Evolutionary conservation across 1,140 invertebrate species (phyloP), one percentile per base, ranked within the genome.

Genomic region (Drosophila leontia): DNA sequence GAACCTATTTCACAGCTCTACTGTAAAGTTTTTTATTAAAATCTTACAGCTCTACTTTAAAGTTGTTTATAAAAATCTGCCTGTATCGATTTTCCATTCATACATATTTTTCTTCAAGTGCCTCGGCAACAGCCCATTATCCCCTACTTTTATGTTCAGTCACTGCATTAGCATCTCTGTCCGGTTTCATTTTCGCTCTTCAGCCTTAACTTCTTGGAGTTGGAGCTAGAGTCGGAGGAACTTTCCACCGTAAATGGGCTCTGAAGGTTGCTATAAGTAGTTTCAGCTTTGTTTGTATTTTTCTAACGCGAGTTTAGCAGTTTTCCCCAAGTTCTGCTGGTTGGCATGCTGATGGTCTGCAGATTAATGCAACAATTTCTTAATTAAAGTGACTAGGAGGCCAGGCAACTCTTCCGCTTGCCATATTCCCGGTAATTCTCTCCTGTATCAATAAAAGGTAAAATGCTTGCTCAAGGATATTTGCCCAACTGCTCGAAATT

Each of bases 401-500:
- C 62, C 67, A 55, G 53, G 53, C 53, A 72, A 87, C 78, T 77
- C 56, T 72, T 86, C 76, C 32, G 62, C 64, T 58, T 58, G 35
- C 59, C 69, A 58, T 62, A 70, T 80, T 76, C 63, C 32, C 68
- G 59, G 35, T 47, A 65, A 72, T 69, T 69, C 47, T 48, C 51
- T 34, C 15, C 26, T 61, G 75, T 65, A 77, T 71, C 70, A 76
- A 64, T 75, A 50, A 58, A 61, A 51, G 59, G 70, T 61, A 61
- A 32, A 62, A 64, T 44, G 62, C 68, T 55, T 55, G 26, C 78
- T 72, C 69, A 45, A 55, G 67, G 45, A 71, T 71, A 47, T 71
- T 80, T 70, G 64, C 48, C 6, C 45, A 48, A 48, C 51, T 72
- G 34, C 75, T 83, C 39, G 84, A 88, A 84, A 87, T 87, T 88